These are phyloP conservation scores for Stenodera caucasica DNA, from an alignment of 2,888 invertebrate species.

Conservation along the genomic window DNA sequence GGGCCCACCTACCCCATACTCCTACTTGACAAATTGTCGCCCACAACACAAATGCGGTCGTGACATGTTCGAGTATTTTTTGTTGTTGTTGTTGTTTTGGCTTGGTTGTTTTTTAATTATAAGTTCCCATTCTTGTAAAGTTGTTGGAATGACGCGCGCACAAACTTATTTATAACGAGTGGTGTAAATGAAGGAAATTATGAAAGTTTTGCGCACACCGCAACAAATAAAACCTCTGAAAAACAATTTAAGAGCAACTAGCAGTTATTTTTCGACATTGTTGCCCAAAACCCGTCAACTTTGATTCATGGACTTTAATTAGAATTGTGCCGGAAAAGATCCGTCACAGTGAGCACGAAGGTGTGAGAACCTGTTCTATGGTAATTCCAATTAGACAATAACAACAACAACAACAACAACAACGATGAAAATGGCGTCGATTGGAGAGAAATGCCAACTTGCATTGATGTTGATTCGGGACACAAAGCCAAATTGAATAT, in stretches of 20 bases:
- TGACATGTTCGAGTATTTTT: slow-evolving; percentile 39
- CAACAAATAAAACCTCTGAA: slow-evolving; percentile 21
- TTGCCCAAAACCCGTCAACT: slow-evolving; percentile 35
- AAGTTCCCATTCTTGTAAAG: slow-evolving; percentile 32
- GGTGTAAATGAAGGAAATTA: slow-evolving; percentile 50
- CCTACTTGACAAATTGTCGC: slow-evolving; percentile 29
- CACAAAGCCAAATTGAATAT: slow-evolving; percentile 35
- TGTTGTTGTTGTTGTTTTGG: background rate
- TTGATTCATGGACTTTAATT: slow-evolving; percentile 46
- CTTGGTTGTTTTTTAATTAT: slow-evolving; percentile 40
- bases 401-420: background rate
- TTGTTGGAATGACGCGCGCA: slow-evolving; percentile 14
- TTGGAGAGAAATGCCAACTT: background rate
- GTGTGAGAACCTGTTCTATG: slow-evolving; percentile 27
- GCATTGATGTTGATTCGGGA: slow-evolving; percentile 13
- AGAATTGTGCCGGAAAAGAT: slow-evolving; percentile 42
- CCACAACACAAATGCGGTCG: slow-evolving; percentile 33
- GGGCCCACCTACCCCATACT: background rate
- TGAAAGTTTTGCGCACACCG: slow-evolving; percentile 46
- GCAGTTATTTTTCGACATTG: slow-evolving; percentile 44
- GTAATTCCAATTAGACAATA: slow-evolving; percentile 39
- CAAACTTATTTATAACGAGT: slow-evolving; percentile 44
- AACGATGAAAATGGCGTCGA: background rate
- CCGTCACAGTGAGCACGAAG: slow-evolving; percentile 29
- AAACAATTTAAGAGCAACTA: slow-evolving; percentile 29